Percentiles rank a stretch among this genome's conserved stretches.
These are phyloP conservation scores for Hecatera dysodea DNA, from an alignment of 2,888 invertebrate species.

Conservation along the genomic window DNA sequence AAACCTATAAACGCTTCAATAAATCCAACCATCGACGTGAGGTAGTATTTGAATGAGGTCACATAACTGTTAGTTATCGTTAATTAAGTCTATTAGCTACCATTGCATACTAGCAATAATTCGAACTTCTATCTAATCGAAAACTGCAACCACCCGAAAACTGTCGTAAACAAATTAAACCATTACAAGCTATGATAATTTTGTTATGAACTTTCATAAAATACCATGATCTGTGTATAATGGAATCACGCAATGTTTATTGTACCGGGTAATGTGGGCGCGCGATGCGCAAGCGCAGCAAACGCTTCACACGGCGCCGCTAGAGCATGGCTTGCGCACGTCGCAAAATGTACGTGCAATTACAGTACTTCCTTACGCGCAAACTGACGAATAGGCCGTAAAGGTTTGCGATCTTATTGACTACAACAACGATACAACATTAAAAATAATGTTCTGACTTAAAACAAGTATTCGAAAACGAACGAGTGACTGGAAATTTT, in stretches of 20 bases:
- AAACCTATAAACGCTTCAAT: background rate
- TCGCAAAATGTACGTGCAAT: conserved; percentile 64
- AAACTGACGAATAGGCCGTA: conserved; percentile 17
- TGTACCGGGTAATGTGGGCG: conserved; percentile 67
- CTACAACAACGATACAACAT: conserved; percentile 27
- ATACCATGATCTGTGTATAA: conserved; percentile 76
- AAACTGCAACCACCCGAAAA: conserved; percentile 35
- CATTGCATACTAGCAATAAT: conserved; percentile 1
- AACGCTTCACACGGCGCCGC: conserved; percentile 71
- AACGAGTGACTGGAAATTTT: conserved; percentile 26
- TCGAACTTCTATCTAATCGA: background rate
- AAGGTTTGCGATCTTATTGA: conserved; percentile 26
- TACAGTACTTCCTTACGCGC: conserved; percentile 51
- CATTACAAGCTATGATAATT: conserved; percentile 57
- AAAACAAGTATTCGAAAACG: conserved; percentile 18
- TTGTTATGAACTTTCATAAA: conserved; percentile 77
- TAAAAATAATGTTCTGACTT: conserved; percentile 26
- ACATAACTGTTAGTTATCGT: background rate
- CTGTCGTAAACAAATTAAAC: conserved; percentile 66
- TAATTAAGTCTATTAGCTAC: conserved; percentile 11
- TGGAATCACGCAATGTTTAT: conserved; percentile 63
- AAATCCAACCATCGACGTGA: background rate
- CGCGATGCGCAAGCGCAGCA: conserved; percentile 62
- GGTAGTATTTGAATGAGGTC: background rate
- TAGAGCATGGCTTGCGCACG: conserved; percentile 72